Percentiles rank a stretch among this genome's conserved stretches.
Evolutionary conservation across 1,140 invertebrate species (phyloP).

Genomic region (Trypoxylus dichotomus): DNA sequence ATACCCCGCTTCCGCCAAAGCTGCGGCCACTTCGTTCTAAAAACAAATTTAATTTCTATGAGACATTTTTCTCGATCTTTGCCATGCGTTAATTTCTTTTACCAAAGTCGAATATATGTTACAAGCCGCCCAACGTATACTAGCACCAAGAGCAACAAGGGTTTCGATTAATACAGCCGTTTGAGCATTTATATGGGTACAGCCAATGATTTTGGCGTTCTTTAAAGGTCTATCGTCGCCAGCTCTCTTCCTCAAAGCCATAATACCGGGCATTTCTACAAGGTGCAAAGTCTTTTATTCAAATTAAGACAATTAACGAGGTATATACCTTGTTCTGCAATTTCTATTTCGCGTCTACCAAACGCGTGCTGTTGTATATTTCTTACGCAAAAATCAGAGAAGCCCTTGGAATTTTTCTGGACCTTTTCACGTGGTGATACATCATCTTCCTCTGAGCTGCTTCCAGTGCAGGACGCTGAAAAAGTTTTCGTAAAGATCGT

Average conservation of each 20-base stretch:
- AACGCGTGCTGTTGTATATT: slow-evolving; percentile 92
- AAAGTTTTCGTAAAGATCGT: slow-evolving; percentile 38
- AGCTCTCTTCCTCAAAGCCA: slow-evolving; percentile 88
- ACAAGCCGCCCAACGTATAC: slow-evolving; percentile 93
- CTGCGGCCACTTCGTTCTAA: slow-evolving; percentile 96
- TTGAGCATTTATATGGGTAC: slow-evolving; percentile 97
- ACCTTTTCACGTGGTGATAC: slow-evolving; percentile 84
- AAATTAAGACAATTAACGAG: too few relatives aligned
- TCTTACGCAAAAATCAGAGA: slow-evolving; percentile 86
- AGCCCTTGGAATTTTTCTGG: slow-evolving; percentile 79
- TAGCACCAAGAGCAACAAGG: slow-evolving; percentile 84
- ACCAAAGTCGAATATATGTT: slow-evolving; percentile 98
- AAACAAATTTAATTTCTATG: not conserved
- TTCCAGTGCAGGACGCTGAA: slow-evolving; percentile 84
- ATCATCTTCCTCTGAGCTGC: slow-evolving; percentile 83
- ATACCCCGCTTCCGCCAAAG: slow-evolving; percentile 86
- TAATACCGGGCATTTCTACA: slow-evolving; percentile 95
- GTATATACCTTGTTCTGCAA: slow-evolving; percentile 86
- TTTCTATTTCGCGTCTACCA: slow-evolving; percentile 94
- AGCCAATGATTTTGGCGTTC: slow-evolving; percentile 95
- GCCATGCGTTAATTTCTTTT: slow-evolving; percentile 34
- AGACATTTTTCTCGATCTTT: not conserved
- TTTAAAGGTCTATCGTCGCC: slow-evolving; percentile 91
- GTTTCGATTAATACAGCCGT: slow-evolving; percentile 97
- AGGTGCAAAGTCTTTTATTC: slow-evolving; percentile 11